Percentiles rank a stretch among this genome's conserved stretches.
Conservation (phyloP, 2,797 vertebrate genomes). For the Gymnoscopelus microlampas region DNA sequence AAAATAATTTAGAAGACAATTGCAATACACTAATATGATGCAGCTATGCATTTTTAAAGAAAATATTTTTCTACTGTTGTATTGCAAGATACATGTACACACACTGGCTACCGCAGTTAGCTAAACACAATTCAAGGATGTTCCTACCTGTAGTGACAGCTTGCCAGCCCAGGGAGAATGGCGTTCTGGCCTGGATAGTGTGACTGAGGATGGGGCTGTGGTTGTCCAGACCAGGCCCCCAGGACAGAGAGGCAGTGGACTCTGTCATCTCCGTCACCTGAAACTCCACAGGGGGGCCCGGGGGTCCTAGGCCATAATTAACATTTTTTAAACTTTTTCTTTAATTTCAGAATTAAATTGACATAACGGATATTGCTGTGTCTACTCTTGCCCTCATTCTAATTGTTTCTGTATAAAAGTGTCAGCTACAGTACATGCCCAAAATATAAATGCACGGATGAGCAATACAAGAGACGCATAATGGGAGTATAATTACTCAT, state of each 20-base stretch:
- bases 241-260: slow-evolving; percentile 88
- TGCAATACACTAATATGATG: too few species aligned
- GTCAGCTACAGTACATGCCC: too few species aligned
- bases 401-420: too few species aligned
- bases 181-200: slow-evolving; percentile 89
- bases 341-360: neutral
- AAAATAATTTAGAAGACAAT: too few species aligned
- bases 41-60: too few species aligned
- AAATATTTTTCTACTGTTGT: too few species aligned
- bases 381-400: too few species aligned
- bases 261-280: slow-evolving; percentile 90
- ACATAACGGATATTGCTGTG: neutral
- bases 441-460: too few species aligned
- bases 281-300: slow-evolving; percentile 88
- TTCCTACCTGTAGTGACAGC: slow-evolving; percentile 88
- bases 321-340: neutral
- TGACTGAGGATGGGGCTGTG: slow-evolving; percentile 91
- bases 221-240: slow-evolving; percentile 90
- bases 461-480: neutral
- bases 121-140: too few species aligned
- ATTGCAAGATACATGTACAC: too few species aligned
- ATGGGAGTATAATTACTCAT: slow-evolving; percentile 8
- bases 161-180: slow-evolving; percentile 95
- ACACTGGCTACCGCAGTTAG: too few species aligned
- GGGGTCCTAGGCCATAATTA: slow-evolving; percentile 81